phyloP scores from a whole-genome alignment of 1,140 invertebrate genomes.

The Zaprionus inermis region DNA sequence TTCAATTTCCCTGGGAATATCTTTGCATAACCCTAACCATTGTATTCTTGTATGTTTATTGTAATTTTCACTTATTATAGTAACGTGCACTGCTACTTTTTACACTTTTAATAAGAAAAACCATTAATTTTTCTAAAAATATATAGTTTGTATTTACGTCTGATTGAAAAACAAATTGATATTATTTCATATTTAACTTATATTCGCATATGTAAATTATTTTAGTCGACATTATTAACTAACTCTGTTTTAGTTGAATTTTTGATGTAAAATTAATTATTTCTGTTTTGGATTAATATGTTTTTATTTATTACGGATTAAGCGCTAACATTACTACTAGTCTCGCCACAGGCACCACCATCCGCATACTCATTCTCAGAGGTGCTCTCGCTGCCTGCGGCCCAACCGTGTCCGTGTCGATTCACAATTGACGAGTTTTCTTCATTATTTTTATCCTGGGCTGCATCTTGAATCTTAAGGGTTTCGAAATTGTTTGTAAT shows the following conservation, averaged over 20 bases:
- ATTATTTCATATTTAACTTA: constrained; percentile 9
- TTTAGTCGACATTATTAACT: constrained; percentile 37
- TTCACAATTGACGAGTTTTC: background rate
- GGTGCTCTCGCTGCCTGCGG: background rate
- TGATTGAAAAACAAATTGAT: constrained; percentile 9
- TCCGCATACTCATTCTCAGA: constrained; percentile 26
- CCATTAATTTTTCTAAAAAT: constrained; percentile 45
- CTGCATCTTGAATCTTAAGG: constrained; percentile 23
- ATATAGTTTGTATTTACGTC: constrained; percentile 26
- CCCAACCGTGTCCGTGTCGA: constrained; percentile 34
- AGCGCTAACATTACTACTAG: constrained; percentile 11
- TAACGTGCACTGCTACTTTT: background rate
- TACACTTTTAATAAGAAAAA: background rate
- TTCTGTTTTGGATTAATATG: background rate
- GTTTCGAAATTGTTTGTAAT: constrained; percentile 32
- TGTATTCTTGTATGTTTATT: too few species aligned
- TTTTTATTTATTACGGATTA: background rate
- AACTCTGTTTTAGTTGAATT: constrained; percentile 13
- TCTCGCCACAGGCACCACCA: constrained; percentile 48
- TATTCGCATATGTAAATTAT: constrained; percentile 12
- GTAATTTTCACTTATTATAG: background rate
- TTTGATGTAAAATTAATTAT: background rate
- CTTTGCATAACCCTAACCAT: too few species aligned
- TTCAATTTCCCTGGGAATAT: too few species aligned
- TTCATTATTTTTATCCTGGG: background rate